These are phyloP conservation scores for Marmota monax DNA, from an alignment of 2,113 vertebrate genomes.

Conservation along the genomic window DNA sequence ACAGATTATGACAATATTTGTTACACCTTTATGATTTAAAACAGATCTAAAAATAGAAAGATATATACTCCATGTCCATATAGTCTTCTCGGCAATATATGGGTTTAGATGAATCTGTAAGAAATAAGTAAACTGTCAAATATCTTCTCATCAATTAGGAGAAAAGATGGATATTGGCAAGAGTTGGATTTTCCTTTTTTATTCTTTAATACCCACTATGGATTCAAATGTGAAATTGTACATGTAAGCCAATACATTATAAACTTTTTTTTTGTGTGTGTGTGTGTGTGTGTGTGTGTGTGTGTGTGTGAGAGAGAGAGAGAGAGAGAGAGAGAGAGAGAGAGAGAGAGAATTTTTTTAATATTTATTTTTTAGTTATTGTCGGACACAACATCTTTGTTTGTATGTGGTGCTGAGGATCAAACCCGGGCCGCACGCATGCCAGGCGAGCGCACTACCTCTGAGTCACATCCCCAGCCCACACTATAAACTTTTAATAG, in stretches of 20 bases:
- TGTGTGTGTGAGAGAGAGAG: too few species aligned
- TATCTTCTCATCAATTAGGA: conserved; percentile 60
- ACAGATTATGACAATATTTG: conserved; percentile 70
- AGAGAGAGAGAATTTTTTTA: too few species aligned
- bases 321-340: too few species aligned
- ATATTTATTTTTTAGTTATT: too few species aligned
- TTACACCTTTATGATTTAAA: conserved; percentile 76
- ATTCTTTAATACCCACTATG: neutral
- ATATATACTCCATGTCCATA: conserved; percentile 44
- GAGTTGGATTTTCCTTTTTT: conserved; percentile 49
- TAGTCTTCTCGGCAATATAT: neutral
- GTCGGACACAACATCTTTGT: too few species aligned
- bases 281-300: too few species aligned
- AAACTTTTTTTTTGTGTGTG: too few species aligned
- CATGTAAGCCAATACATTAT: too few species aligned
- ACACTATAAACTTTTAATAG: neutral
- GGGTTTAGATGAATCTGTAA: conserved; percentile 29
- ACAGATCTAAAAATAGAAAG: conserved; percentile 73
- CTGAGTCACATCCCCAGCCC: too few species aligned
- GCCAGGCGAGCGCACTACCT: too few species aligned
- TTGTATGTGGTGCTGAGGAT: too few species aligned
- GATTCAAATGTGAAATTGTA: conserved; percentile 53
- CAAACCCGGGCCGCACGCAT: too few species aligned
- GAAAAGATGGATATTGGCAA: neutral
- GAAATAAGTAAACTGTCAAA: conserved; percentile 62